phyloP scores from a whole-genome alignment of 2,113 vertebrate genomes.

The Clarias batrachus region DNA sequence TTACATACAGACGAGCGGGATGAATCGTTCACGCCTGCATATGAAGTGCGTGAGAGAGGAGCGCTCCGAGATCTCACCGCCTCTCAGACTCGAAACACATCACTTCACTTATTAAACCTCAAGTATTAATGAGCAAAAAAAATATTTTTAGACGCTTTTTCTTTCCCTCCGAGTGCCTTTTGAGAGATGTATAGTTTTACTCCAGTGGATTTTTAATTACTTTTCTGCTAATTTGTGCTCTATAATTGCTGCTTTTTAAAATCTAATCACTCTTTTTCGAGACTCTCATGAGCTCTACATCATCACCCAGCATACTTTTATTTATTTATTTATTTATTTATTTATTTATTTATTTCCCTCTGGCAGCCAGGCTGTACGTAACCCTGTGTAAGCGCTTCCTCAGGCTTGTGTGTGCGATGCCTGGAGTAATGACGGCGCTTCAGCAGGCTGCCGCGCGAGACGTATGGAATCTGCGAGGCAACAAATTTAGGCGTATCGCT shows the following conservation, averaged over 20 bases:
- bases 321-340: too few species aligned
- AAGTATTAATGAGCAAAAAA: neutral
- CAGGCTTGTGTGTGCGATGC: constrained; percentile 20
- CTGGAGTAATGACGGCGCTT: constrained; percentile 42
- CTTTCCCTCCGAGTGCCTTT: neutral
- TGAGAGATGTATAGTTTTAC: neutral
- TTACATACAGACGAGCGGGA: too few species aligned
- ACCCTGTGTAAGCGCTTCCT: constrained; percentile 36
- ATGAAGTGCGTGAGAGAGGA: neutral
- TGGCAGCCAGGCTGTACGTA: constrained; percentile 20
- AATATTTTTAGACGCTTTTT: neutral
- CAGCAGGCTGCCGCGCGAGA: constrained; percentile 33
- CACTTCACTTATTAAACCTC: neutral
- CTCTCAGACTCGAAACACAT: neutral
- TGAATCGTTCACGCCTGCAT: too few species aligned
- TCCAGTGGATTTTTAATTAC: neutral
- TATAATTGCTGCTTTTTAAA: neutral
- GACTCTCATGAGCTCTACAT: constrained; percentile 18
- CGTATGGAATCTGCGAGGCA: constrained; percentile 44
- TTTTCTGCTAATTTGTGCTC: neutral
- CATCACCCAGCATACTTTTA: constrained; percentile 12
- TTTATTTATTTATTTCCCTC: neutral
- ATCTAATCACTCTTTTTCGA: neutral
- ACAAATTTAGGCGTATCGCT: constrained; percentile 16
- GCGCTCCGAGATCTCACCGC: neutral